phyloP scores from a whole-genome alignment of 1,140 invertebrate species.

The Latrodectus geometricus region DNA sequence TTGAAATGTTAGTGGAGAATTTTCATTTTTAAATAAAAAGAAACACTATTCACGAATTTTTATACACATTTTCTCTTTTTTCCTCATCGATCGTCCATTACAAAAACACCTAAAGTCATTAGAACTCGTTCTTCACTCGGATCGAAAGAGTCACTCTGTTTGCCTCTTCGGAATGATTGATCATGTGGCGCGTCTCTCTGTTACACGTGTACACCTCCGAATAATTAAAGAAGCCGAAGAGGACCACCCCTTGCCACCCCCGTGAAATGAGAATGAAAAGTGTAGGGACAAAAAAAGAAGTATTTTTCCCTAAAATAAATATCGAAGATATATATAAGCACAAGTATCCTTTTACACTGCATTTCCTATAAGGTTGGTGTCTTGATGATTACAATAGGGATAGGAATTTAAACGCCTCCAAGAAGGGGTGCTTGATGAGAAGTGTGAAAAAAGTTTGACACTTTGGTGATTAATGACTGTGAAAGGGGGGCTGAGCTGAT shows the following conservation, averaged over 20 bases:
- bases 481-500: conserved; percentile 22
- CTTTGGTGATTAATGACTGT: conserved; percentile 56
- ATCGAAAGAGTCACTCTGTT: conserved; percentile 32
- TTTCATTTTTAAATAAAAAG: too few species aligned
- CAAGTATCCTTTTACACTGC: conserved; percentile 45
- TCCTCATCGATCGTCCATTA: background rate
- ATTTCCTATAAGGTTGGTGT: conserved; percentile 44
- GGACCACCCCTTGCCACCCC: background rate
- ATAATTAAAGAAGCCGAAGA: conserved; percentile 43
- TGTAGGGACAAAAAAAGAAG: background rate
- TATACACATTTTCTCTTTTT: too few species aligned
- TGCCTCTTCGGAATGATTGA: conserved; percentile 55
- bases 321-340: conserved; percentile 45
- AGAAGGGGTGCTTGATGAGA: conserved; percentile 21
- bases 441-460: conserved; percentile 54
- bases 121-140: conserved; percentile 16
- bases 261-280: conserved; percentile 6
- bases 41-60: too few species aligned
- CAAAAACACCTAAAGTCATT: conserved; percentile 33
- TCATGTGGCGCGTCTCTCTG: conserved; percentile 39
- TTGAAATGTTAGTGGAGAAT: too few species aligned
- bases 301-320: conserved; percentile 41
- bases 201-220: conserved; percentile 51
- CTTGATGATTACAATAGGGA: conserved; percentile 56
- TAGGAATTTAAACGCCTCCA: conserved; percentile 58